Conservation (phyloP, 2,797 vertebrate species). For the Sorex maritimensis region DNA sequence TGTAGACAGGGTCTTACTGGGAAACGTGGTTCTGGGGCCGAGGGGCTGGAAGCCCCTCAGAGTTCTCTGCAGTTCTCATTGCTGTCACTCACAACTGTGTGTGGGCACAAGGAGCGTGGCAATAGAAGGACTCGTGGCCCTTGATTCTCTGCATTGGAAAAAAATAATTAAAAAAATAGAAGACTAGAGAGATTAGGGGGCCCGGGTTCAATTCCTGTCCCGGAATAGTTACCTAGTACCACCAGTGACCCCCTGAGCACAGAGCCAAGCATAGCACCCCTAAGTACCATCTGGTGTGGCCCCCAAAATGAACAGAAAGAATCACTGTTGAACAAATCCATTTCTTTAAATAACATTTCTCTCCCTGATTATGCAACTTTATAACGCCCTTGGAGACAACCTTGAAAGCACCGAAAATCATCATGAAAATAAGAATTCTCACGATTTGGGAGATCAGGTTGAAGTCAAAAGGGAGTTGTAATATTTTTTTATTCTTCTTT, state of each 20-base stretch:
- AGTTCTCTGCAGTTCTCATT: neutral
- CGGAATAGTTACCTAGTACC: too few relatives aligned
- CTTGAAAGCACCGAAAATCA: neutral
- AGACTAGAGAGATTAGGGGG: too few relatives aligned
- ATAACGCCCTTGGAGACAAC: neutral
- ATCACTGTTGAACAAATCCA: neutral
- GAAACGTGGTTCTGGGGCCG: neutral
- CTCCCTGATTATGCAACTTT: neutral
- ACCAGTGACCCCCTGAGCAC: too few relatives aligned
- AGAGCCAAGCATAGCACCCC: too few relatives aligned
- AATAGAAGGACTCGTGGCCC: too few relatives aligned
- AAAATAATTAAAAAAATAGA: too few relatives aligned
- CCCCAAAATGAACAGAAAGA: neutral
- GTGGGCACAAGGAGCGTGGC: too few relatives aligned
- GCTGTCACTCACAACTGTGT: neutral
- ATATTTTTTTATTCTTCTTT: neutral
- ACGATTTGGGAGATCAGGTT: neutral
- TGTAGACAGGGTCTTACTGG: neutral
- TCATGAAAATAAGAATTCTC: neutral
- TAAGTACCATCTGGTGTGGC: too few relatives aligned
- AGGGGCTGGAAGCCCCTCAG: neutral
- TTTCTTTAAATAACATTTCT: conserved; percentile 7
- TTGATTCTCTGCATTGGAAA: too few relatives aligned
- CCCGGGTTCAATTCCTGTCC: too few relatives aligned
- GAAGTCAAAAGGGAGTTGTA: neutral